Base-by-base conservation (phyloP, 2,113 vertebrate species). In the Chloropsis cyanopogon region DNA sequence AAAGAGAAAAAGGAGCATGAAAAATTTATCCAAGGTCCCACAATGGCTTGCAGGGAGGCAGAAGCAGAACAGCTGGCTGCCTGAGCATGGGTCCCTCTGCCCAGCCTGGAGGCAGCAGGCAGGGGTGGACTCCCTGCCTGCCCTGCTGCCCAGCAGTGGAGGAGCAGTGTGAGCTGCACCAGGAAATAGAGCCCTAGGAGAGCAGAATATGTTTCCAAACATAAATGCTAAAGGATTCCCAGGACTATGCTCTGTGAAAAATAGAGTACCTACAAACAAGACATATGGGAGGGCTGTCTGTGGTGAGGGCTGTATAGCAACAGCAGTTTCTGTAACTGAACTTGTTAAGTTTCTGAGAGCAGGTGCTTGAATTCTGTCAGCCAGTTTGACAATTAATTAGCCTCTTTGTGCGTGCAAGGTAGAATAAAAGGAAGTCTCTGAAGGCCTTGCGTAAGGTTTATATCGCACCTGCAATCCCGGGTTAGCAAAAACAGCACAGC, bases 331-430 rank as follows among this genome's bases (percentile, higher is more conserved):
- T 24, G 6, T 42, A 80, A 50, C 23, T 25, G 4, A 41, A 46
- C 46, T 66, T 71, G 59, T 5, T 50, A 70, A 46, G 33, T 24
- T 60, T 69, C 70, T 49, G 31, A 79, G 39, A 89, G n/a, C 91
- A 94, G 78, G 57, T 92, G 37, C 14, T 79, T 85, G 57, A 85
- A 63, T 57, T 82, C 66, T 47, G 33, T 11, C 75, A 85, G 57
- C 33, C 22, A 61, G 23, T 26, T 44, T 63, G 53, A 47, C 46
- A 80, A 92, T 87, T 95, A 85, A 87, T 95, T 85, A 87, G 28
- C 44, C 20, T 33, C 72, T 79, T 72, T 12, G 2, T 65, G 14
- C 5, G 6, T 42, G n/a, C 57, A 65, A 91, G 19, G 25, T 42
- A 39, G 49, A 61, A 79, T 52, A 69, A 77, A 65, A n/a, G 4